Percentiles rank a stretch among this genome's conserved stretches.
phyloP scores from a whole-genome alignment of 2,797 vertebrate genomes.

The Falco biarmicus region DNA sequence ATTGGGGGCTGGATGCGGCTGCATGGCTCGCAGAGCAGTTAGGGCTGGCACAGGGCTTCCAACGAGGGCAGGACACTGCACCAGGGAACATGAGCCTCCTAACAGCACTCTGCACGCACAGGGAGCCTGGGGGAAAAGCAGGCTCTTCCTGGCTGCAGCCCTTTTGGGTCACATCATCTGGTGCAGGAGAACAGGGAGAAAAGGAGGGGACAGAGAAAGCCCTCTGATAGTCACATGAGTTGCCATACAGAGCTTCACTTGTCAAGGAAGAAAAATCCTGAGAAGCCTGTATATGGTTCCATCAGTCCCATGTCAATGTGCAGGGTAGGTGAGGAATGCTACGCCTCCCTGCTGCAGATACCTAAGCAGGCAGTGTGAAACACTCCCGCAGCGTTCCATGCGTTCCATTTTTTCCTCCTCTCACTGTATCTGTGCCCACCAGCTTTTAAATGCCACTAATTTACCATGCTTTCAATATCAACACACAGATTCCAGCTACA shows the following conservation, averaged over 20 bases:
- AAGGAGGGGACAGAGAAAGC: neutral
- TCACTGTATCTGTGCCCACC: neutral
- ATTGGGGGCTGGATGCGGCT: neutral
- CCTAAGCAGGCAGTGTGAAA: conserved; percentile 31
- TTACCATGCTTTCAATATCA: neutral
- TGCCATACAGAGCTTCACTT: neutral
- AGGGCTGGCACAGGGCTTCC: neutral
- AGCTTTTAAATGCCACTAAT: neutral
- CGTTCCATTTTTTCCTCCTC: neutral
- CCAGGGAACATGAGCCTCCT: neutral
- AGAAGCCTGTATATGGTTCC: neutral
- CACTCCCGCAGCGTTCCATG: neutral
- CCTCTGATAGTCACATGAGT: accelerated
- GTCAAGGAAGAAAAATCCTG: neutral
- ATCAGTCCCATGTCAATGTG: neutral
- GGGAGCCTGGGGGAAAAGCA: neutral
- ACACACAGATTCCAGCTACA: neutral
- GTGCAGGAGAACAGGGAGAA: neutral
- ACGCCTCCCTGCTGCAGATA: conserved; percentile 21
- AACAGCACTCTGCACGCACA: neutral
- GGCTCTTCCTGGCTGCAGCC: neutral
- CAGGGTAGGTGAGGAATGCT: conserved; percentile 68
- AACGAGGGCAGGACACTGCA: neutral
- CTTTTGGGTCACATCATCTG: accelerated
- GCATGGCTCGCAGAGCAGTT: neutral